A percentile compares a stretch with the other conserved stretches of the same genome.
These are phyloP conservation scores for Argyrosomus japonicus DNA, from an alignment of 2,113 vertebrate species.

Conservation along the genomic window DNA sequence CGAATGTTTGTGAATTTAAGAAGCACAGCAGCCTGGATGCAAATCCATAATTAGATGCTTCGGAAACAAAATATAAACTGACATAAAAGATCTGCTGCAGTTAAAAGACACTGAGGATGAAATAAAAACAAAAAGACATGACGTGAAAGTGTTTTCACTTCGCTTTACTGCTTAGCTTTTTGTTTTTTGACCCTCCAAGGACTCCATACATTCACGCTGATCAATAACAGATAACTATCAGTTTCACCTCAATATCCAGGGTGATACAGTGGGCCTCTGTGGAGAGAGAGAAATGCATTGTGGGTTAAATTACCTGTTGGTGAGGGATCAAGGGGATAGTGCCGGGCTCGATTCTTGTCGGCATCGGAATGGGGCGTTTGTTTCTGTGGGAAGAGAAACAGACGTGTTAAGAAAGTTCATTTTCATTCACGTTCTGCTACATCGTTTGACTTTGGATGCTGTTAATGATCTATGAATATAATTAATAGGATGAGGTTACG, in stretches of 20 bases:
- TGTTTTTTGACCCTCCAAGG: too few species aligned
- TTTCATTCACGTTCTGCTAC: too few species aligned
- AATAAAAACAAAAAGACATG: too few species aligned
- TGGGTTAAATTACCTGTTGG: conserved; percentile 90
- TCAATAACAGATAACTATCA: neutral
- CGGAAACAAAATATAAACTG: neutral
- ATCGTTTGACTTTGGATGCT: too few species aligned
- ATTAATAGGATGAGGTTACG: too few species aligned
- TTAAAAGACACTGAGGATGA: too few species aligned
- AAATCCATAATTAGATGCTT: neutral
- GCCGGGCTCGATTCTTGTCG: conserved; percentile 85
- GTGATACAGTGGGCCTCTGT: neutral
- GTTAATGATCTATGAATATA: too few species aligned
- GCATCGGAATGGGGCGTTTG: conserved; percentile 87
- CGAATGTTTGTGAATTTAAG: neutral
- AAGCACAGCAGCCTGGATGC: neutral
- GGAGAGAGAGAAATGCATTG: neutral
- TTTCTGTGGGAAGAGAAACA: conserved; percentile 81
- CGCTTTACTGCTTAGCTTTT: too few species aligned
- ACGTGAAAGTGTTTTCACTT: too few species aligned
- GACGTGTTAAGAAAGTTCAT: neutral
- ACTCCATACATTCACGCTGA: too few species aligned
- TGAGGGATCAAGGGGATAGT: conserved; percentile 90
- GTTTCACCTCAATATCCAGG: neutral
- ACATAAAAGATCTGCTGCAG: too few species aligned